Conservation (phyloP, 2,888 invertebrate species). For the Acleris holmiana region DNA sequence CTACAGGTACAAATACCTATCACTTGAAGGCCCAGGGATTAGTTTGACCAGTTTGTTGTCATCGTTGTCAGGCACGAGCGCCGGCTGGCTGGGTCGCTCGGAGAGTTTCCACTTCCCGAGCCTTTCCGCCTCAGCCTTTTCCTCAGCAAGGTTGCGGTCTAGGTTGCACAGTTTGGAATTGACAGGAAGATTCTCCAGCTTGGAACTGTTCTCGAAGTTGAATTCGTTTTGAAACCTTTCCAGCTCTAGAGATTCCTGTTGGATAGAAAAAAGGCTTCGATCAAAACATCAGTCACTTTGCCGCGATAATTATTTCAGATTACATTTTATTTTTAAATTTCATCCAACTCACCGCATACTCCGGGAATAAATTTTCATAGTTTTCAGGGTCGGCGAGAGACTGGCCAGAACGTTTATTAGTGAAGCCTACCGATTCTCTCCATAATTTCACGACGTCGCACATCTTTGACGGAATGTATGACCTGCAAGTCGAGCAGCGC, state of each 20-base stretch:
- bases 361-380: conserved; percentile 98
- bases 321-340: neutral
- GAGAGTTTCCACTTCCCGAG: conserved; percentile 26
- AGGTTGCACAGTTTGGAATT: conserved; percentile 56
- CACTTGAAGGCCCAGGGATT: conserved; percentile 40
- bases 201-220: conserved; percentile 50
- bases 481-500: conserved; percentile 76
- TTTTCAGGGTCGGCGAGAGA: conserved; percentile 97
- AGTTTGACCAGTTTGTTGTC: conserved; percentile 46
- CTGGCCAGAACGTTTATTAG: conserved; percentile 96
- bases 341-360: conserved; percentile 57
- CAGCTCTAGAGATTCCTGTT: conserved; percentile 64
- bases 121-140: conserved; percentile 44
- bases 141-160: conserved; percentile 59
- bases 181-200: conserved; percentile 46
- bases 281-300: neutral
- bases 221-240: conserved; percentile 61
- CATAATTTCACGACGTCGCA: conserved; percentile 94
- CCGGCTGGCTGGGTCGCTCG: conserved; percentile 32
- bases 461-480: conserved; percentile 97
- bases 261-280: neutral
- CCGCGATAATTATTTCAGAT: too few relatives aligned
- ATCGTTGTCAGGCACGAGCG: conserved; percentile 33
- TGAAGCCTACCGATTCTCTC: conserved; percentile 91
- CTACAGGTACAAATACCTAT: conserved; percentile 35